These are phyloP conservation scores for Caiman crocodilus DNA, from an alignment of 2,797 vertebrate species.

Conservation along the genomic window DNA sequence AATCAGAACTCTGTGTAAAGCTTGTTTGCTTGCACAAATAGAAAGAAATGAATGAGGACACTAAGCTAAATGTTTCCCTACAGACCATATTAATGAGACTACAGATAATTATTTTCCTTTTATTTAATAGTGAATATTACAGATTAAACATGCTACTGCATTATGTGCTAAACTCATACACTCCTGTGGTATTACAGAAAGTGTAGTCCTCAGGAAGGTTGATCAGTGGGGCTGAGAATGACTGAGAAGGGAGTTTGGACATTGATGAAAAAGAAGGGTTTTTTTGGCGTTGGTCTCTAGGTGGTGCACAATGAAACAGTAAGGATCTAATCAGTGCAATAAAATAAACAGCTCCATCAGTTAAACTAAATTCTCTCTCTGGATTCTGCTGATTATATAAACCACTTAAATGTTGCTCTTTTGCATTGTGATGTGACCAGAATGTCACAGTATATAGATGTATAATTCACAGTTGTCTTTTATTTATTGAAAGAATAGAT, in stretches of 20 bases:
- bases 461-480: background rate
- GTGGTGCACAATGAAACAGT: background rate
- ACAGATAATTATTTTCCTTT: slow-evolving; percentile 31
- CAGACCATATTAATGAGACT: slow-evolving; percentile 34
- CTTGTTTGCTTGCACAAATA: slow-evolving; percentile 28
- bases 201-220: background rate
- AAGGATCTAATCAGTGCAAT: too few species aligned
- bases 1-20: slow-evolving; percentile 40
- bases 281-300: background rate
- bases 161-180: background rate
- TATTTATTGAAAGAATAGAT: background rate
- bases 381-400: background rate
- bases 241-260: background rate
- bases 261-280: background rate
- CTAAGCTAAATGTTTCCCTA: slow-evolving; percentile 40
- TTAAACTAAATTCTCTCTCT: background rate
- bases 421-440: background rate
- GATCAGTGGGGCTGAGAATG: background rate
- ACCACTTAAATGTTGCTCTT: background rate
- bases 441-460: background rate
- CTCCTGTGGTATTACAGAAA: background rate
- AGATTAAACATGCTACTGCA: background rate
- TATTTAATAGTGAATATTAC: slow-evolving; percentile 41
- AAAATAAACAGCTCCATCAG: background rate
- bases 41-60: slow-evolving; percentile 20